Conservation (phyloP, 2,797 vertebrate genomes). For the Lepus oiostolus region DNA sequence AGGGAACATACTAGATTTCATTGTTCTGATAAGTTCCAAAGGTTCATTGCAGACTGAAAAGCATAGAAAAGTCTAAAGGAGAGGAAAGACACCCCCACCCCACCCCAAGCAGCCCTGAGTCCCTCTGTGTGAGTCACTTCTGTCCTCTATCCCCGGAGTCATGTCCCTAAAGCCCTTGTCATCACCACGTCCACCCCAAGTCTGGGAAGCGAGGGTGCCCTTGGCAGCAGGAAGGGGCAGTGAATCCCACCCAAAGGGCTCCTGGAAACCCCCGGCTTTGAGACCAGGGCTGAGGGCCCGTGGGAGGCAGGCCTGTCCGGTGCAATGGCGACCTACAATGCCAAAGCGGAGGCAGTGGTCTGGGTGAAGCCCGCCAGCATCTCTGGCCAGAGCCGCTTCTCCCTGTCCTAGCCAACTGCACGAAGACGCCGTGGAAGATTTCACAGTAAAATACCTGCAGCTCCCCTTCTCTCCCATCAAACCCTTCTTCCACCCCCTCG, state of each 20-base stretch:
- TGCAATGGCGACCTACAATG: neutral
- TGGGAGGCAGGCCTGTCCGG: neutral
- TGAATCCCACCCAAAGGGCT: neutral
- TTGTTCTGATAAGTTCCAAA: neutral
- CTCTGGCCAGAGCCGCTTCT: neutral
- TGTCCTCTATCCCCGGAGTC: neutral
- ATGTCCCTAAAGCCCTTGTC: neutral
- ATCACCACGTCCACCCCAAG: accelerated
- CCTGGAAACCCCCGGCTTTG: neutral
- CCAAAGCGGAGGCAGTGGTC: neutral
- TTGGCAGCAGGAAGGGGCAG: neutral
- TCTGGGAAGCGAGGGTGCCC: neutral
- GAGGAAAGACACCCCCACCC: neutral
- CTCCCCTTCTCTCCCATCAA: neutral
- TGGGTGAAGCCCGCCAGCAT: neutral
- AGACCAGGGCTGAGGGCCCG: neutral
- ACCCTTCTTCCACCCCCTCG: neutral
- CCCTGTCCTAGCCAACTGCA: neutral
- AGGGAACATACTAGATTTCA: neutral
- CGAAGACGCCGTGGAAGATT: neutral
- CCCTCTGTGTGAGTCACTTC: too few species aligned
- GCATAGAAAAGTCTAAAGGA: neutral
- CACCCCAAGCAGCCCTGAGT: neutral
- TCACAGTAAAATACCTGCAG: neutral
- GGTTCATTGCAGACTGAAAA: neutral